A percentile compares a stretch with the other conserved stretches of the same genome.
Conservation (phyloP, 2,113 vertebrate genomes). For the Nycticorax nycticorax region DNA sequence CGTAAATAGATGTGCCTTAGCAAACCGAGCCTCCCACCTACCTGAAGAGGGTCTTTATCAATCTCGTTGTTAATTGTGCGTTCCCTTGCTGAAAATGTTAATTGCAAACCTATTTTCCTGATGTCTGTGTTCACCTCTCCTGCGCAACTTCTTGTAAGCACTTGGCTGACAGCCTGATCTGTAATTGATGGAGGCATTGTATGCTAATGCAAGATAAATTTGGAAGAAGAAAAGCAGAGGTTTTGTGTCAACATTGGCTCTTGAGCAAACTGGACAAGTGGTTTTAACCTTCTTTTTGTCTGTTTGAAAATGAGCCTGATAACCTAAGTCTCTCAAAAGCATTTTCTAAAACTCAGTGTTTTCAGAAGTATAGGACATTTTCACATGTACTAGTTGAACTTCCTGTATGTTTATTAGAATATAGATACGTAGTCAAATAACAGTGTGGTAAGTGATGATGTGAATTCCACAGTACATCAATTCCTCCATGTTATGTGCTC, state of each 20-base stretch:
- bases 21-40: neutral
- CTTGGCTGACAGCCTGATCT: neutral
- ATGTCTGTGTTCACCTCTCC: neutral
- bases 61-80: neutral
- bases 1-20: neutral
- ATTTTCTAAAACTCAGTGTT: neutral
- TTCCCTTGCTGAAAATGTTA: neutral
- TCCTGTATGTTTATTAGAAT: neutral
- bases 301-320: neutral
- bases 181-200: neutral
- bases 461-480: neutral
- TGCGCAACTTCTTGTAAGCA: neutral
- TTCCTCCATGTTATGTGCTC: neutral
- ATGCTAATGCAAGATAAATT: neutral
- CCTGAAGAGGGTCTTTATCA: neutral
- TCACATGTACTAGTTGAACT: neutral
- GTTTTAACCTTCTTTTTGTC: neutral
- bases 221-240: neutral
- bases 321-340: neutral
- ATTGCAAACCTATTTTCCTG: neutral
- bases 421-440: neutral
- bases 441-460: neutral
- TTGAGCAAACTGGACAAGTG: neutral
- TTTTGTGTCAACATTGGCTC: neutral
- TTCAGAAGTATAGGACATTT: neutral